phyloP scores from a whole-genome alignment of 2,888 invertebrate genomes.

The Pheosia gnoma region DNA sequence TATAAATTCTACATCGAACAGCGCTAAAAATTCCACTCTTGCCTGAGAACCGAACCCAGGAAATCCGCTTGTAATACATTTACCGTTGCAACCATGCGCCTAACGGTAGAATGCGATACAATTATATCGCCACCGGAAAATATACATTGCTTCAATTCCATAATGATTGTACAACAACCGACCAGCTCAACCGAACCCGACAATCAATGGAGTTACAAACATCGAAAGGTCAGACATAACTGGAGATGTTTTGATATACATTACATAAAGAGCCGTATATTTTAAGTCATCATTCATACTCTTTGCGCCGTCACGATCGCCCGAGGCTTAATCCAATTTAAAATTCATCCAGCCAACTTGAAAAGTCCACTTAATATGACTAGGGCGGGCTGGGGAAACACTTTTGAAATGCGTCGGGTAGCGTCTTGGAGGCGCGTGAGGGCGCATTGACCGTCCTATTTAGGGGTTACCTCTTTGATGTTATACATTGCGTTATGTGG shows the following conservation, averaged over 20 bases:
- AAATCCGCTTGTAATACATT: conserved; percentile 62
- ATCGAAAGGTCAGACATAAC: conserved; percentile 35
- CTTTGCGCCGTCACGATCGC: conserved; percentile 79
- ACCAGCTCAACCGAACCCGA: conserved; percentile 35
- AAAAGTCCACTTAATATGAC: conserved; percentile 65
- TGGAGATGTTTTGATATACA: conserved; percentile 48
- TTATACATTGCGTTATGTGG: conserved; percentile 48
- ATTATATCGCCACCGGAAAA: conserved; percentile 66
- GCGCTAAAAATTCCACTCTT: conserved; percentile 59
- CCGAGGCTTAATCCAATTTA: conserved; percentile 78
- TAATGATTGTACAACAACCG: conserved; percentile 64
- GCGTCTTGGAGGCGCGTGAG: conserved; percentile 70
- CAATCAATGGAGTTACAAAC: conserved; percentile 31
- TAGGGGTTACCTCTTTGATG: conserved; percentile 64
- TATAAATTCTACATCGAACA: neutral
- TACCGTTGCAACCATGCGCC: conserved; percentile 60
- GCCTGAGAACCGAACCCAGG: conserved; percentile 71
- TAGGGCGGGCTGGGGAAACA: conserved; percentile 41
- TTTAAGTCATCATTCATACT: conserved; percentile 77
- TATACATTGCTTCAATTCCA: conserved; percentile 74
- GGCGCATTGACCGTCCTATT: conserved; percentile 73
- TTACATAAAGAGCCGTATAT: conserved; percentile 36
- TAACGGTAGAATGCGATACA: conserved; percentile 66
- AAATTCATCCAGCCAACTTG: conserved; percentile 73
- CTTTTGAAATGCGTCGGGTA: conserved; percentile 61